phyloP scores from a whole-genome alignment of 2,888 invertebrate genomes.

The Meandrusa payeni region DNA sequence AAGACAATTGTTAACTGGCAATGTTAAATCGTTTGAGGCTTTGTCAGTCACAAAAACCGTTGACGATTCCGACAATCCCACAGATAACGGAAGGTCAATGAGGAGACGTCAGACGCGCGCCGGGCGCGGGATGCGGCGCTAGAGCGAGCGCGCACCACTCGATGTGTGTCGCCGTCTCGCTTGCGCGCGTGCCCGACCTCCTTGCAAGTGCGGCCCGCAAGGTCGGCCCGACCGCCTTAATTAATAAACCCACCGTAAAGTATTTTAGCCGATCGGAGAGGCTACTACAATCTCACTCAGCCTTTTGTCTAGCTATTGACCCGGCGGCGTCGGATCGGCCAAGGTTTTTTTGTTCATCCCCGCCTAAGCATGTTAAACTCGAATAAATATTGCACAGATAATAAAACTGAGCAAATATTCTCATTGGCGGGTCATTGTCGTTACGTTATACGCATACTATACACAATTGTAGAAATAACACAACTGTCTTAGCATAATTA shows the following conservation, averaged over 20 bases:
- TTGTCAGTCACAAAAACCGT: slow-evolving; percentile 29
- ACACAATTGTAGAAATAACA: neutral
- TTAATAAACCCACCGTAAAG: slow-evolving; percentile 80
- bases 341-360: slow-evolving; percentile 54
- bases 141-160: slow-evolving; percentile 34
- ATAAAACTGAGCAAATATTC: slow-evolving; percentile 17
- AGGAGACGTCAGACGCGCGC: slow-evolving; percentile 65
- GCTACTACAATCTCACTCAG: slow-evolving; percentile 72
- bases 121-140: slow-evolving; percentile 47
- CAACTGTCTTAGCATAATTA: neutral
- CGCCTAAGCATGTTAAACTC: slow-evolving; percentile 9
- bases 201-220: slow-evolving; percentile 78
- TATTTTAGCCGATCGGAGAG: slow-evolving; percentile 78
- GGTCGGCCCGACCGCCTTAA: slow-evolving; percentile 80
- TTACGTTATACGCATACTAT: slow-evolving; percentile 5
- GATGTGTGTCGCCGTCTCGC: slow-evolving; percentile 45
- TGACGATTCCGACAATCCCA: slow-evolving; percentile 53
- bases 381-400: slow-evolving; percentile 23
- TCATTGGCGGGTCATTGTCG: slow-evolving; percentile 13
- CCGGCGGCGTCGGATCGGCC: slow-evolving; percentile 40
- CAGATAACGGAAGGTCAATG: slow-evolving; percentile 78
- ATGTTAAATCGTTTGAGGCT: slow-evolving; percentile 21
- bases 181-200: slow-evolving; percentile 54
- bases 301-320: slow-evolving; percentile 78
- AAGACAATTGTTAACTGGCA: slow-evolving; percentile 25